Evolutionary conservation across 2,113 vertebrate species (phyloP).

Genomic region (Phoxinus phoxinus): DNA sequence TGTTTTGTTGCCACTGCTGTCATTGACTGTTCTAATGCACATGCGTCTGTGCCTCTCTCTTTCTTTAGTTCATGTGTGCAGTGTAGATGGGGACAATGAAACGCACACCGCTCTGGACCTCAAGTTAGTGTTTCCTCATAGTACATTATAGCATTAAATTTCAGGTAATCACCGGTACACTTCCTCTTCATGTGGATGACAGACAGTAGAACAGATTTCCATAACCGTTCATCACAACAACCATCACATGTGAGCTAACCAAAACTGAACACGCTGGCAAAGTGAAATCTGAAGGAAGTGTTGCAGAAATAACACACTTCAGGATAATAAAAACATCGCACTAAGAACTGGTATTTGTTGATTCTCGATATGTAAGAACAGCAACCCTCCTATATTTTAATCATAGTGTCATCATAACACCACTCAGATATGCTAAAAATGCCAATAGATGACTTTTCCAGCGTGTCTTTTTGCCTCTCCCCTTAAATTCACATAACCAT

Average conservation of each 20-base stretch:
- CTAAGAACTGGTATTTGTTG: background rate
- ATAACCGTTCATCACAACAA: slow-evolving; percentile 26
- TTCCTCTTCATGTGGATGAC: slow-evolving; percentile 43
- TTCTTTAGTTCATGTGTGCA: slow-evolving; percentile 88
- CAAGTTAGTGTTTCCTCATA: slow-evolving; percentile 84
- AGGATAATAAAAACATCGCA: too few species aligned
- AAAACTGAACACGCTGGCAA: slow-evolving; percentile 17
- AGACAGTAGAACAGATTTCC: slow-evolving; percentile 41
- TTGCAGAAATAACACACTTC: too few species aligned
- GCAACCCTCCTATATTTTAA: background rate
- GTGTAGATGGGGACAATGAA: slow-evolving; percentile 87
- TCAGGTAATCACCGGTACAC: slow-evolving; percentile 61
- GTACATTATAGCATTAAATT: slow-evolving; percentile 69
- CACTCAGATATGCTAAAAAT: background rate
- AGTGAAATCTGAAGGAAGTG: slow-evolving; percentile 6
- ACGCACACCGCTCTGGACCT: slow-evolving; percentile 90
- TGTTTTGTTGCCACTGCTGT: background rate
- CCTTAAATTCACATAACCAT: background rate
- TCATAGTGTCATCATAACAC: background rate
- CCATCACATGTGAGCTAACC: slow-evolving; percentile 31
- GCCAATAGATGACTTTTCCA: slow-evolving; percentile 21
- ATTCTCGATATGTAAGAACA: background rate
- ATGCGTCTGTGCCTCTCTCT: slow-evolving; percentile 40
- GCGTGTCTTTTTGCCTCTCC: background rate
- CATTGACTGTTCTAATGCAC: background rate